These are phyloP conservation scores for Steatocranus sp. DNA, from an alignment of 2,797 vertebrate species.

Conservation along the genomic window DNA sequence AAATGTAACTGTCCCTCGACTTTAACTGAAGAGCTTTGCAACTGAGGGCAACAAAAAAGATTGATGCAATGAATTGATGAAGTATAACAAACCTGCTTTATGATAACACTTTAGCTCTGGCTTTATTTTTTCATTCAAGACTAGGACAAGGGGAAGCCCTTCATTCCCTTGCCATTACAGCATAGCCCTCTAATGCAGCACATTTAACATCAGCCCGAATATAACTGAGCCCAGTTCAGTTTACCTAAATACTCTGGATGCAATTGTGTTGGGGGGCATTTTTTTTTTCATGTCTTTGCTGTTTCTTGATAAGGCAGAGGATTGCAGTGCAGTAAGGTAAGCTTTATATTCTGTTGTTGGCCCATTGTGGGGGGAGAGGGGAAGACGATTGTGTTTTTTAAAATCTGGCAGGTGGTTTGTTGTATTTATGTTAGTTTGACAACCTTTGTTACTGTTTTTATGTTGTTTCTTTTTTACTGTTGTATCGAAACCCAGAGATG, in stretches of 20 bases:
- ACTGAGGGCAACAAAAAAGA: constrained; percentile 10
- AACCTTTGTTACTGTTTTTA: constrained; percentile 63
- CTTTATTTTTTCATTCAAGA: constrained; percentile 42
- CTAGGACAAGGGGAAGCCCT: constrained; percentile 9
- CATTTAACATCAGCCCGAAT: constrained; percentile 21
- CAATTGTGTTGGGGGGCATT: not conserved
- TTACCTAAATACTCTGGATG: not conserved
- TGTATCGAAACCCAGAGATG: constrained; percentile 69
- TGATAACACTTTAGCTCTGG: constrained; percentile 43
- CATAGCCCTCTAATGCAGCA: not conserved
- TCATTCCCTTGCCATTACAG: constrained; percentile 1
- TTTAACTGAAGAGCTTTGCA: constrained; percentile 15
- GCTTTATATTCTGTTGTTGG: constrained; percentile 16
- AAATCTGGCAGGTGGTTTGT: constrained; percentile 49
- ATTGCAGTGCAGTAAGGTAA: constrained; percentile 36
- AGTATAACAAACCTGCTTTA: constrained; percentile 49
- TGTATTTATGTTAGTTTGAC: constrained; percentile 77
- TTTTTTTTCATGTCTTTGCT: constrained; percentile 14
- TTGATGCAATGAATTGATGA: constrained; percentile 35
- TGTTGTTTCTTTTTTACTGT: constrained; percentile 71
- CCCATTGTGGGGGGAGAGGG: constrained; percentile 4
- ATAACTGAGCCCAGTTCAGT: not conserved
- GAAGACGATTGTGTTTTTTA: not conserved
- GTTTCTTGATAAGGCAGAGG: constrained; percentile 51
- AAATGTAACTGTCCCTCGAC: constrained; percentile 14